Evolutionary conservation across 2,797 vertebrate genomes (phyloP).

Genomic region (Enteromius treurensis): DNA sequence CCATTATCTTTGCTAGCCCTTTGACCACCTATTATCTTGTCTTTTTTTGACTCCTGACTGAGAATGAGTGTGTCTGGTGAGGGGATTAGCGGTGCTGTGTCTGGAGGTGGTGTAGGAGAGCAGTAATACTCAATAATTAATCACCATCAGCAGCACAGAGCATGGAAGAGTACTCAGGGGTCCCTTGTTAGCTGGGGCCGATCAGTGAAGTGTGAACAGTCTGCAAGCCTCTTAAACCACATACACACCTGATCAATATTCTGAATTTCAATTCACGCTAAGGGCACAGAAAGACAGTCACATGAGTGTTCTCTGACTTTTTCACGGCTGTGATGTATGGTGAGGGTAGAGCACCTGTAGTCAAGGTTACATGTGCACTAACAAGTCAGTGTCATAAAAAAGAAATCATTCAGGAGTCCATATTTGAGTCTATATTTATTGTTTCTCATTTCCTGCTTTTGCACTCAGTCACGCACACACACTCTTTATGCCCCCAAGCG

Average conservation of each 20-base stretch:
- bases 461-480: conserved; percentile 22
- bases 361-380: conserved; percentile 37
- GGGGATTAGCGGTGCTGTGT: conserved; percentile 43
- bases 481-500: conserved; percentile 31
- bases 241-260: conserved; percentile 47
- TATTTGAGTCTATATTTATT: conserved; percentile 37
- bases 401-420: conserved; percentile 24
- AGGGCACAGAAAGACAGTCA: background rate
- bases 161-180: conserved; percentile 72
- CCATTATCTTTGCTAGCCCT: conserved; percentile 35
- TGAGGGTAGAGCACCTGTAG: background rate
- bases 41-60: conserved; percentile 43
- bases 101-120: conserved; percentile 45
- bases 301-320: conserved; percentile 30
- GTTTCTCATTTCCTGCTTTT: conserved; percentile 38
- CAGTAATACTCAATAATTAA: conserved; percentile 71
- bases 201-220: conserved; percentile 56
- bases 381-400: conserved; percentile 25
- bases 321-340: conserved; percentile 22
- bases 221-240: conserved; percentile 30
- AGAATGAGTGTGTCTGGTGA: conserved; percentile 39
- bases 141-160: conserved; percentile 73
- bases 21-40: conserved; percentile 46
- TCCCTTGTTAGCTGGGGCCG: conserved; percentile 56
- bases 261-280: conserved; percentile 35